Conservation (phyloP, 2,113 vertebrate genomes). For the Rallus limicola region DNA sequence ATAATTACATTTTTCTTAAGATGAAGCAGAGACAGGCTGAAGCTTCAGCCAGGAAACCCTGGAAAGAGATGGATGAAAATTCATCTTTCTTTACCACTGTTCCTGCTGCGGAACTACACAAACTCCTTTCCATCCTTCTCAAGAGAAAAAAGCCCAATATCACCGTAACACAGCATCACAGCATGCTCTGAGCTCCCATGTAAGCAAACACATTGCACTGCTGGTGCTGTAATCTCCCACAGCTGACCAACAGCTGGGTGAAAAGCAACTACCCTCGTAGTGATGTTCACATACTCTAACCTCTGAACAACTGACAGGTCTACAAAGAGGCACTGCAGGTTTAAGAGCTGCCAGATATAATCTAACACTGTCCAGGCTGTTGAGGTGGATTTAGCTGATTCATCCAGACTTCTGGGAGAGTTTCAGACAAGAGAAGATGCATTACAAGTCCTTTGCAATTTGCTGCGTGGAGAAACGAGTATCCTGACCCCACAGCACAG, state of each 20-base stretch:
- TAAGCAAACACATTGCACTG: not conserved
- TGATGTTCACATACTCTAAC: not conserved
- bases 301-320: not conserved
- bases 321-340: not conserved
- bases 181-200: not conserved
- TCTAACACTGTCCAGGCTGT: not conserved
- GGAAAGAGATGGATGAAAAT: not conserved
- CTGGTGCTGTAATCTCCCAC: not conserved
- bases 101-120: not conserved
- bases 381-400: not conserved
- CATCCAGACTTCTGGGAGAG: not conserved
- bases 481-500: not conserved
- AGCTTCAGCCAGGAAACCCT: not conserved
- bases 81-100: not conserved
- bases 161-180: not conserved
- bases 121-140: not conserved
- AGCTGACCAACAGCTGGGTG: not conserved
- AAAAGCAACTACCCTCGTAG: not conserved
- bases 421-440: not conserved
- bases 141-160: not conserved
- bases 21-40: not conserved
- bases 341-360: not conserved
- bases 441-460: rapidly evolving
- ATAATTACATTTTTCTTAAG: not conserved
- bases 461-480: not conserved